Evolutionary conservation across 2,888 invertebrate species (phyloP).

Genomic region (Dinocampus coccinellae): DNA sequence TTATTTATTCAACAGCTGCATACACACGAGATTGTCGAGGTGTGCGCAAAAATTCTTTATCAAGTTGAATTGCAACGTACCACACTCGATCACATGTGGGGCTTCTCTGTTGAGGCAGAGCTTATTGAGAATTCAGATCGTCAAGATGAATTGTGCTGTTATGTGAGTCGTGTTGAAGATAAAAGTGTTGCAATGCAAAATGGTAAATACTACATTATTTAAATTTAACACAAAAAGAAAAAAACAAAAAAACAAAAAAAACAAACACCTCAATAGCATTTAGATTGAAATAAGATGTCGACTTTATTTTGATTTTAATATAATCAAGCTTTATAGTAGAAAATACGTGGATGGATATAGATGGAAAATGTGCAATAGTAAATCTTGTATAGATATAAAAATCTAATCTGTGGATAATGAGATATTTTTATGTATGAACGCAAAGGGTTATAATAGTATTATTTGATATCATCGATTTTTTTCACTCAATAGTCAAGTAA

Average conservation of each 20-base stretch:
- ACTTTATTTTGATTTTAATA: no score
- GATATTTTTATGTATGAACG: conserved; percentile 9
- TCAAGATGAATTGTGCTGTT: conserved; percentile 97
- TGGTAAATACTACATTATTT: conserved; percentile 75
- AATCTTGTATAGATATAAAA: neutral
- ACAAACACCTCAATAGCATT: no score
- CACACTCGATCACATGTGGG: conserved; percentile 96
- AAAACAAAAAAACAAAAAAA: no score
- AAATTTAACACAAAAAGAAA: no score
- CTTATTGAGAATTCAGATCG: conserved; percentile 95
- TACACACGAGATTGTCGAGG: conserved; percentile 95
- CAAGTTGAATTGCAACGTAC: conserved; percentile 94
- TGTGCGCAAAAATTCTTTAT: conserved; percentile 96
- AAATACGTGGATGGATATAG: neutral
- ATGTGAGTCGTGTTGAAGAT: conserved; percentile 95
- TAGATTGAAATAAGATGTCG: no score
- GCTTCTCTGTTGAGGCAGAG: conserved; percentile 97
- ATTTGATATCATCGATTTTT: conserved; percentile 30
- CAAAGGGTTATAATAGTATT: conserved; percentile 1
- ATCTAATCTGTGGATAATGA: neutral
- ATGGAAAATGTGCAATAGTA: neutral
- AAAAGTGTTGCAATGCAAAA: conserved; percentile 96
- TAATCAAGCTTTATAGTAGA: no score
- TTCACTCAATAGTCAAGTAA: conserved; percentile 47
- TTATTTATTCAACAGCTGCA: conserved; percentile 76